Conservation (phyloP, 2,888 invertebrate genomes). For the Sturmia bella region DNA sequence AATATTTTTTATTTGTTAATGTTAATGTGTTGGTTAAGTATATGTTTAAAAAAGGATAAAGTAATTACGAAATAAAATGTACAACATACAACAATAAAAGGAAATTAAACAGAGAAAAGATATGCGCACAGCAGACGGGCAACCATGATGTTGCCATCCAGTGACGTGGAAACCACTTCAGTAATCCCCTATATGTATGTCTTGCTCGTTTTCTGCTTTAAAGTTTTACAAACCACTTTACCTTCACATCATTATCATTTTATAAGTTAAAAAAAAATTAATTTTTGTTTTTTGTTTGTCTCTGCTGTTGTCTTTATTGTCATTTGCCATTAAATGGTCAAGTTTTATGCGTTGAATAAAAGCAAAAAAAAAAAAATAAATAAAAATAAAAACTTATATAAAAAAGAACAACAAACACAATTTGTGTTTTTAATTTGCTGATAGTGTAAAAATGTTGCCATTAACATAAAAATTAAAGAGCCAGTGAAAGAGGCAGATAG, state of each 20-base stretch:
- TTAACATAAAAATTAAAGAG: background rate
- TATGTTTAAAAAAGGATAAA: constrained; percentile 68
- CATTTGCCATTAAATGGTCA: constrained; percentile 40
- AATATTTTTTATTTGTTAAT: constrained; percentile 43
- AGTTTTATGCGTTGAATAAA: constrained; percentile 30
- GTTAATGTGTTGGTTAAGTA: constrained; percentile 64
- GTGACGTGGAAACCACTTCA: constrained; percentile 6
- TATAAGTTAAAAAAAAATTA: constrained; percentile 19
- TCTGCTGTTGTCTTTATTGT: background rate
- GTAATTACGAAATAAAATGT: constrained; percentile 66
- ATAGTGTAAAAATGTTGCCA: constrained; percentile 36
- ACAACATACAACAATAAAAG: constrained; percentile 14
- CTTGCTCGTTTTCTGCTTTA: background rate
- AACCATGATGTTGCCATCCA: background rate
- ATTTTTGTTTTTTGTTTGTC: constrained; percentile 17
- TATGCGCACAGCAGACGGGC: background rate
- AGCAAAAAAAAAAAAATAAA: constrained; percentile 9
- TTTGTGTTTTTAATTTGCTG: constrained; percentile 12
- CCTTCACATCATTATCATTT: constrained; percentile 45
- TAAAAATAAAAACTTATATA: too few relatives aligned
- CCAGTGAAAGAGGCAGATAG: background rate
- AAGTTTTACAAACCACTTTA: constrained; percentile 20
- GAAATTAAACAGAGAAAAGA: background rate
- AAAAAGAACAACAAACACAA: background rate
- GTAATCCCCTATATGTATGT: background rate